Conservation (phyloP, 1,140 invertebrate genomes). For the Drosophila kohkoa region DNA sequence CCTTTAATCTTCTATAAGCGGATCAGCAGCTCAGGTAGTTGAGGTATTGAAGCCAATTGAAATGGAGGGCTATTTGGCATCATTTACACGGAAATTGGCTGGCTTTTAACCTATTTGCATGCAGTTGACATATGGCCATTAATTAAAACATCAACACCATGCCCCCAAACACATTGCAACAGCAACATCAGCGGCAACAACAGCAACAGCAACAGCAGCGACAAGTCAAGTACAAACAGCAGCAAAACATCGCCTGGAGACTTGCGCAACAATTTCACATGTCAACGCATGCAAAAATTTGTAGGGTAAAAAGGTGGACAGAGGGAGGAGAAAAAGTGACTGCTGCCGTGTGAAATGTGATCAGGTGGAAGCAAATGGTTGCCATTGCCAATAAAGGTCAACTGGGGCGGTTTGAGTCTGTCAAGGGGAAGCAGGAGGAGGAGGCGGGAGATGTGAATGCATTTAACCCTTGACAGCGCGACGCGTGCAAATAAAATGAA, state of each 20-base stretch:
- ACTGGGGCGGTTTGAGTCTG: slow-evolving; percentile 17
- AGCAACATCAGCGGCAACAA: slow-evolving; percentile 12
- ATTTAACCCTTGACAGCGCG: slow-evolving; percentile 75
- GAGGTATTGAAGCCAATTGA: slow-evolving; percentile 4
- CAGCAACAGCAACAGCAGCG: slow-evolving; percentile 16
- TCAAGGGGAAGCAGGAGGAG: background rate
- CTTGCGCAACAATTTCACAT: slow-evolving; percentile 75
- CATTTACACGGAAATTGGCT: slow-evolving; percentile 52
- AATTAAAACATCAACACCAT: slow-evolving; percentile 69
- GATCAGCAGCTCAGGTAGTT: background rate
- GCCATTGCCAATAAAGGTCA: slow-evolving; percentile 74
- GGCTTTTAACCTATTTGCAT: slow-evolving; percentile 66
- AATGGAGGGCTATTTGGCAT: slow-evolving; percentile 16
- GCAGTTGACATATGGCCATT: slow-evolving; percentile 68
- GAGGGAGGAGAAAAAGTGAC: slow-evolving; percentile 5
- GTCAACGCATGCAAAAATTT: slow-evolving; percentile 75
- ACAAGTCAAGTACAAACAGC: slow-evolving; percentile 40
- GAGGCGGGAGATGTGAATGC: slow-evolving; percentile 28
- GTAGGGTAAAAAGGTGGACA: slow-evolving; percentile 8
- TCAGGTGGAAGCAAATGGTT: slow-evolving; percentile 70
- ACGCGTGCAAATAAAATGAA: slow-evolving; percentile 73
- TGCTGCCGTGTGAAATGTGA: slow-evolving; percentile 65
- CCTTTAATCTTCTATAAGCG: background rate
- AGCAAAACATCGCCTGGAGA: slow-evolving; percentile 68
- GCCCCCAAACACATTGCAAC: slow-evolving; percentile 15